A percentile compares a stretch with the other conserved stretches of the same genome.
These are phyloP conservation scores for Cuniculus paca DNA, from an alignment of 2,797 vertebrate species.

Conservation along the genomic window DNA sequence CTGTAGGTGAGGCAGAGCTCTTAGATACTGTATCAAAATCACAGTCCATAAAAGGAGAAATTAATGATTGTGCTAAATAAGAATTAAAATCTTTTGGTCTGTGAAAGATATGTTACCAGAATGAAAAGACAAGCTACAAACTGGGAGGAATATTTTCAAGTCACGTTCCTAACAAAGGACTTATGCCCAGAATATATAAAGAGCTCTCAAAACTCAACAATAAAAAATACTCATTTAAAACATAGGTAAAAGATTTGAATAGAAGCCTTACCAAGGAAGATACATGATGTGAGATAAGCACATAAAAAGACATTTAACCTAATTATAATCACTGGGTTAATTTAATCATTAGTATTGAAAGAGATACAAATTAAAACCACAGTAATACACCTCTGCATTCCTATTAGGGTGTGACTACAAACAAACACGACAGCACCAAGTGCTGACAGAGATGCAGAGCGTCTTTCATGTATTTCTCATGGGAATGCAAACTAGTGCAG, in stretches of 20 bases:
- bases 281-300: neutral
- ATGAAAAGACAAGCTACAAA: slow-evolving; percentile 28
- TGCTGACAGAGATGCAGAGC: neutral
- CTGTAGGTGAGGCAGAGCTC: neutral
- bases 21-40: neutral
- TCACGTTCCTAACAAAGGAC: neutral
- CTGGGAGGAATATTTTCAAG: slow-evolving; percentile 33
- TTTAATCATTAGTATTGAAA: neutral
- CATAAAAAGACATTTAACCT: slow-evolving; percentile 1
- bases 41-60: slow-evolving; percentile 37
- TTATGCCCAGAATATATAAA: slow-evolving; percentile 33
- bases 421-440: neutral
- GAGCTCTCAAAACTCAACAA: slow-evolving; percentile 47
- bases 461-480: neutral
- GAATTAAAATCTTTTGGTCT: slow-evolving; percentile 58
- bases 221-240: neutral
- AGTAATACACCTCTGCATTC: neutral
- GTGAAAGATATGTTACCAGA: slow-evolving; percentile 11
- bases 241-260: slow-evolving; percentile 8
- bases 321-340: neutral
- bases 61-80: slow-evolving; percentile 19
- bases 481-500: neutral
- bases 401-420: neutral
- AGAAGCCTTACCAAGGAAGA: slow-evolving; percentile 1
- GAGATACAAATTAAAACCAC: slow-evolving; percentile 29